Percentiles rank a stretch among this genome's conserved stretches.
These are phyloP conservation scores for Phylloscopus trochilus DNA, from an alignment of 2,113 vertebrate species.

Conservation along the genomic window DNA sequence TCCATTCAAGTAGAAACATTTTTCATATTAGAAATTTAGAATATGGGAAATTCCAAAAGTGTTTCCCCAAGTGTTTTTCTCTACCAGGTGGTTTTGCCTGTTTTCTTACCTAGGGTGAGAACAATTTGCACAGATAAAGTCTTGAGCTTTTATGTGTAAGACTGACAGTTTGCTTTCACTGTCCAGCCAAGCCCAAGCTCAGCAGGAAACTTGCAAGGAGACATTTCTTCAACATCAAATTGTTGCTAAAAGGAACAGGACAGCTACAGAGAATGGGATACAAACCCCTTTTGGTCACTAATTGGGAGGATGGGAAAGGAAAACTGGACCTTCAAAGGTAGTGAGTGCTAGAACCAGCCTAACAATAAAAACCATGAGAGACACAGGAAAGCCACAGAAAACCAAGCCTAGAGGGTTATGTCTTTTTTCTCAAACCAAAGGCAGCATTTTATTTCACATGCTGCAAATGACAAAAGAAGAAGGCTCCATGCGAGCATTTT, in stretches of 20 bases:
- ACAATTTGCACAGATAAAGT: neutral
- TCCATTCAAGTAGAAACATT: neutral
- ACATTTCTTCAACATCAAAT: neutral
- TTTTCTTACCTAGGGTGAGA: neutral
- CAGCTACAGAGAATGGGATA: neutral
- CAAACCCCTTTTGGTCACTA: neutral
- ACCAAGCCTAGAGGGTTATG: neutral
- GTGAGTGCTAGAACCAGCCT: neutral
- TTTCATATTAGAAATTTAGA: neutral
- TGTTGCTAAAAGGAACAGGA: neutral
- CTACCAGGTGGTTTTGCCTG: neutral
- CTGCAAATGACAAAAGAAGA: slow-evolving; percentile 23
- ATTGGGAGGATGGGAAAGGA: neutral
- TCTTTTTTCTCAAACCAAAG: neutral
- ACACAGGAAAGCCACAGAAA: neutral
- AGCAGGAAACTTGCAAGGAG: neutral
- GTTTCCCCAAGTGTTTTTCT: neutral
- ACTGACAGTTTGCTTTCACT: neutral
- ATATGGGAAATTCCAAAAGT: neutral
- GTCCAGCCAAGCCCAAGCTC: neutral
- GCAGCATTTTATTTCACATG: neutral
- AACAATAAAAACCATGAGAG: neutral
- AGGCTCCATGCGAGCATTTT: neutral
- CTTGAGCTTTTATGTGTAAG: neutral
- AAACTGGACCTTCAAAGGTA: neutral